Evolutionary conservation across 35 echinoderm and acorn worm species (phyloP).

Genomic region (Lytechinus variegatus): DNA sequence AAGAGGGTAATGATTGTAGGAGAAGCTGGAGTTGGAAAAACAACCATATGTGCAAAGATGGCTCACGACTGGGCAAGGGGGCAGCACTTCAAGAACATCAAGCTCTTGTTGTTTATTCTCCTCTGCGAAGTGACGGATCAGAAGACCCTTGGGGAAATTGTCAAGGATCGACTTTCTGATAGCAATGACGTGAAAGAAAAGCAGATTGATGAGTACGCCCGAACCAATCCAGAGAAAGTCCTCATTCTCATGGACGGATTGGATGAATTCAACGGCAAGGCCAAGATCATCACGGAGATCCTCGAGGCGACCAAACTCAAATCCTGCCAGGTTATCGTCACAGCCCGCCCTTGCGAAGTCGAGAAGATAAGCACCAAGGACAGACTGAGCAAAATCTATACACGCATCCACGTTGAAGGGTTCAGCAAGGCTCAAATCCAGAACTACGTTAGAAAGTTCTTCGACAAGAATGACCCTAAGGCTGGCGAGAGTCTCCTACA

Average conservation of each 20-base stretch:
- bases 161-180: neutral
- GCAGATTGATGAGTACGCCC: constrained; percentile 25
- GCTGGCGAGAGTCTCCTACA: neutral
- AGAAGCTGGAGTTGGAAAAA: constrained; percentile 21
- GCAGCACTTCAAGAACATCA: neutral
- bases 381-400: neutral
- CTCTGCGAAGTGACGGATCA: neutral
- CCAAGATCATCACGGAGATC: neutral
- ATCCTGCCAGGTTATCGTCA: neutral
- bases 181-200: neutral
- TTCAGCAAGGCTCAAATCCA: neutral
- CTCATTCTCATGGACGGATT: neutral
- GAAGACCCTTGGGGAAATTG: neutral
- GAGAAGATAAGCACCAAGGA: neutral
- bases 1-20: neutral
- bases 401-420: neutral
- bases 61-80: neutral
- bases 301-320: neutral
- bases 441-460: neutral
- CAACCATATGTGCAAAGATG: neutral
- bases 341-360: neutral
- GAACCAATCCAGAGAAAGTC: constrained; percentile 8
- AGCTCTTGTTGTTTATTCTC: neutral
- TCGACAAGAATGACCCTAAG: neutral
- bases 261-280: neutral